phyloP scores from a whole-genome alignment of 1,140 invertebrate genomes.

The Sarcophaga bullata region DNA sequence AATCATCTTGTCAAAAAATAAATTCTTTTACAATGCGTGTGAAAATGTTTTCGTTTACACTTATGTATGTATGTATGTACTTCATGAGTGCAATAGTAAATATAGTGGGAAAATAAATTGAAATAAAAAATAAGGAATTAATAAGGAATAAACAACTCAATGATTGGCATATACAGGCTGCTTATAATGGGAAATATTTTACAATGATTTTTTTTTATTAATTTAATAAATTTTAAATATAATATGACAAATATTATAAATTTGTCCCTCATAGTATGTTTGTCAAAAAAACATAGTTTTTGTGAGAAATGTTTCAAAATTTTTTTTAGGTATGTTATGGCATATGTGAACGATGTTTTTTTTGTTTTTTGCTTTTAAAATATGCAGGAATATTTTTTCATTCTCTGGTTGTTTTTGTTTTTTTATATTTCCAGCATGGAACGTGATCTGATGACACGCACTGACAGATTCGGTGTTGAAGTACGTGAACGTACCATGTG shows the following conservation, averaged over 20 bases:
- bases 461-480: constrained; percentile 86
- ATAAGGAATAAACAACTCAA: too few species aligned
- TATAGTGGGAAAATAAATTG: too few species aligned
- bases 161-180: too few species aligned
- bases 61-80: background rate
- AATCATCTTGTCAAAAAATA: too few species aligned
- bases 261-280: too few species aligned
- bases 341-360: background rate
- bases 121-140: too few species aligned
- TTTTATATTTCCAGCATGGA: constrained; percentile 68
- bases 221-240: too few species aligned
- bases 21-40: background rate
- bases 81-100: too few species aligned
- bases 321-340: background rate
- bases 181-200: too few species aligned
- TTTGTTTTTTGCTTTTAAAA: constrained; percentile 3
- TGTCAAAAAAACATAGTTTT: too few species aligned
- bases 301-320: background rate
- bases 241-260: too few species aligned
- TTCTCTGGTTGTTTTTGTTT: constrained; percentile 31
- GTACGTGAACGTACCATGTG: constrained; percentile 86
- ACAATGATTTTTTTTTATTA: too few species aligned
- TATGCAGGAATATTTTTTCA: constrained; percentile 6
- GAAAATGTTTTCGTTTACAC: background rate
- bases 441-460: constrained; percentile 77